Conservation (phyloP, 2,888 invertebrate species). For the Leptothorax acervorum region DNA sequence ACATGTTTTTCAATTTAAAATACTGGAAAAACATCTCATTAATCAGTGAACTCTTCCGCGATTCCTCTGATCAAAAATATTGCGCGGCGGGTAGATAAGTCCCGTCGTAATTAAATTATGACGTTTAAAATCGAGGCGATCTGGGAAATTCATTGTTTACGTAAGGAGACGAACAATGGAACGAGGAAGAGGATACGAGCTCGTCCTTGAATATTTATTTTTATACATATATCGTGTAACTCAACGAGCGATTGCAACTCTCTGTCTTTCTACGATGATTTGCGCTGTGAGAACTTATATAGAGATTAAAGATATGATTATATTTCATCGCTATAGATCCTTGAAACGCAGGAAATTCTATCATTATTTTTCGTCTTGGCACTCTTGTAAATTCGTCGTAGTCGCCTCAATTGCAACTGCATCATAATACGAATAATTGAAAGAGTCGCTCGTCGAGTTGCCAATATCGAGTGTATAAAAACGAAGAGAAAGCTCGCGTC, state of each 20-base stretch:
- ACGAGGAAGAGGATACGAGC: constrained; percentile 38
- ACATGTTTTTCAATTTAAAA: not conserved
- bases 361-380: not conserved
- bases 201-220: constrained; percentile 25
- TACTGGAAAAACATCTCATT: not conserved
- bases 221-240: constrained; percentile 18
- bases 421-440: constrained; percentile 26
- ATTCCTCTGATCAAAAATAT: not conserved
- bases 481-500: constrained; percentile 34
- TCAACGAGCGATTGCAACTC: constrained; percentile 28
- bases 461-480: constrained; percentile 52
- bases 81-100: not conserved
- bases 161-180: constrained; percentile 5
- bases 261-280: not conserved
- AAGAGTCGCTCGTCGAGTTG: constrained; percentile 52
- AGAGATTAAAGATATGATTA: not conserved
- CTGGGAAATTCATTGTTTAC: constrained; percentile 8
- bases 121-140: not conserved
- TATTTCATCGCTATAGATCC: not conserved
- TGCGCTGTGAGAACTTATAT: not conserved
- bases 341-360: not conserved
- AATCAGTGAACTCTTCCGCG: not conserved
- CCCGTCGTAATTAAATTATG: not conserved
- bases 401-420: not conserved
- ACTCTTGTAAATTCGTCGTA: not conserved